phyloP scores from a whole-genome alignment of 1,140 invertebrate genomes.

The Liolophura sinensis region DNA sequence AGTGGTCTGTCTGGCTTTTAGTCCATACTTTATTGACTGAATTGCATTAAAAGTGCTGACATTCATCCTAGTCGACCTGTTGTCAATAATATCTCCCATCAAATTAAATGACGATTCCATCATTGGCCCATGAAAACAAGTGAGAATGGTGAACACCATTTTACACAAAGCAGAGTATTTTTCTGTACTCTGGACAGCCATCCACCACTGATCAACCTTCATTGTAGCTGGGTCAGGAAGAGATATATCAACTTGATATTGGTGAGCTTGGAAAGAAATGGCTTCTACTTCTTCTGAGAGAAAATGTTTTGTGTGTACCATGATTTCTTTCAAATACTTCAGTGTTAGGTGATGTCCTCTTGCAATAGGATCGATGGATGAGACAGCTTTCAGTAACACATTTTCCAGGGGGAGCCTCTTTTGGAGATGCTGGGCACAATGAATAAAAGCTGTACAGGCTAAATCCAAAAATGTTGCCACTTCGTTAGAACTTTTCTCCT shows the following conservation, averaged over 20 bases:
- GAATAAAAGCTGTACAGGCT: constrained; percentile 1
- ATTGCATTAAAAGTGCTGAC: constrained; percentile 5
- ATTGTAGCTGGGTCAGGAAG: constrained; percentile 1
- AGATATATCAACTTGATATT: constrained; percentile 4
- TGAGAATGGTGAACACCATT: constrained; percentile 2
- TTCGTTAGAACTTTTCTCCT: constrained; percentile 6
- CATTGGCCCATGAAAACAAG: constrained; percentile 18
- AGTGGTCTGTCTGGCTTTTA: not conserved
- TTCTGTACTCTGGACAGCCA: not conserved
- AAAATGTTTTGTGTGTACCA: no score
- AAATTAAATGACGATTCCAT: no score
- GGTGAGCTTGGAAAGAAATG: not conserved
- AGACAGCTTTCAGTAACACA: constrained; percentile 5
- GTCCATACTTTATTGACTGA: constrained; percentile 13
- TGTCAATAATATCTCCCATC: constrained; percentile 16
- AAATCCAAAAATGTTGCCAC: no score
- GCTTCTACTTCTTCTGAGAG: not conserved
- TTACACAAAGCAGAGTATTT: constrained; percentile 13
- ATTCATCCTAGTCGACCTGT: constrained; percentile 3
- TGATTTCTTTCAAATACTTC: constrained; percentile 3
- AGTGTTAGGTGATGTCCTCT: constrained; percentile 1
- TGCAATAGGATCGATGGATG: constrained; percentile 8
- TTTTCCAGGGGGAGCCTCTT: constrained; percentile 9
- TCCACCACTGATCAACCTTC: constrained; percentile 9
- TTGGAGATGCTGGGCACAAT: constrained; percentile 3